Evolutionary conservation across 2,888 invertebrate species (phyloP), one percentile per base, ranked within the genome.

Genomic region (Synergus laeviventris): DNA sequence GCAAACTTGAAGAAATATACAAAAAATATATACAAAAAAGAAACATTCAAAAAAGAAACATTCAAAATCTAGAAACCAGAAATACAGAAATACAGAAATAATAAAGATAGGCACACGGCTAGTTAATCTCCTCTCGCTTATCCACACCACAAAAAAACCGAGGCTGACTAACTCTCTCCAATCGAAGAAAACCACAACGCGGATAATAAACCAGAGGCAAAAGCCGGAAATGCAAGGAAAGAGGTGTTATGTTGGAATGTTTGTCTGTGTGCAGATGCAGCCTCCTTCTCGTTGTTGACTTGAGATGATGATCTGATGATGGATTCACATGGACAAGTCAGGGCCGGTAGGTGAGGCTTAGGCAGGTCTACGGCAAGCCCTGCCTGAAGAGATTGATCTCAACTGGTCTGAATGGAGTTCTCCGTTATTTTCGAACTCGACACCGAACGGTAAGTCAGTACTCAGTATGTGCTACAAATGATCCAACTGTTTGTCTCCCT

Each of bases 221-320:
- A 80, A 76, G 78, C 79, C 74, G 78, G 74, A 74, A 77, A 80
- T 78, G 78, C 80, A 81, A 81, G 78, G 80, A 81, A 85, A 87
- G 86, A 87, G 87, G 88, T 91, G 90, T 89, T 90, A 91, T 91
- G 90, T 90, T 90, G 90, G 90, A 89, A 91, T 91, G 91, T 91
- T 91, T 91, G 91, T 91, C 91, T 91, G 91, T 91, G 91, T 91
- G 91, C 91, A 91, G 91, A 91, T 91, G 90, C 91, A 90, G 91
- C 90, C 90, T 88, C 90, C 90, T 88, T 89, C 91, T 89, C 88
- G 87, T 90, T 89, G 89, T 89, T 91, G 88, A 89, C 90, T 88
- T 88, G 88, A 87, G 85, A 84, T 83, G 80, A 79, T 84, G 83
- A 82, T 86, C 87, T 86, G 87, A 87, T 87, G 88, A 89, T 84